Evolutionary conservation across 2,113 vertebrate species (phyloP).

Genomic region (Myrmophylax atrothorax): DNA sequence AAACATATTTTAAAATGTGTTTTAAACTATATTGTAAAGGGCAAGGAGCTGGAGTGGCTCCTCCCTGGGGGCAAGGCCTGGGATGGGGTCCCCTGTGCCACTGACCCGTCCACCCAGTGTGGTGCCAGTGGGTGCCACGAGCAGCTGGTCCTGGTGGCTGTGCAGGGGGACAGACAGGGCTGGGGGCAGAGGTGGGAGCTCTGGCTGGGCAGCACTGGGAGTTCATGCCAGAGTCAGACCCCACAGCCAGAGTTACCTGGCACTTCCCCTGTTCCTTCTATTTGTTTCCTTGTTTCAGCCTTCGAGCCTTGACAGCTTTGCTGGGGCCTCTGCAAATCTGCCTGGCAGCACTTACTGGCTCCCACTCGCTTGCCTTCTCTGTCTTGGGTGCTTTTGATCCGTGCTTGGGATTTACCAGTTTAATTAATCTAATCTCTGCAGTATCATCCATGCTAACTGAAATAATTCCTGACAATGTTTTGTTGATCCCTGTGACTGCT

Average conservation of each 20-base stretch:
- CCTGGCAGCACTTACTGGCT: not conserved
- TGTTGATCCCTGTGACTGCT: constrained; percentile 23
- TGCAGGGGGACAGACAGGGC: accelerated
- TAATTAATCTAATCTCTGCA: constrained; percentile 74
- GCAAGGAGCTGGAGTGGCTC: accelerated
- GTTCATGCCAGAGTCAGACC: not conserved
- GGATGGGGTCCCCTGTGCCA: accelerated
- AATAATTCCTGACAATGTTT: constrained; percentile 60
- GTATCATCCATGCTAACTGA: constrained; percentile 20
- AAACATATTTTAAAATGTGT: not conserved
- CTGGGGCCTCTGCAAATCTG: not conserved
- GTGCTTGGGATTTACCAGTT: constrained; percentile 36
- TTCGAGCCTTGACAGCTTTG: not conserved
- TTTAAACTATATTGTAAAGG: not conserved
- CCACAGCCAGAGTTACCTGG: not conserved
- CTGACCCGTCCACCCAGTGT: not conserved
- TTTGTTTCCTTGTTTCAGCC: not conserved
- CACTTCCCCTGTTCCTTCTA: not conserved
- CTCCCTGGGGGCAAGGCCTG: accelerated
- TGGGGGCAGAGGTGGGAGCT: accelerated
- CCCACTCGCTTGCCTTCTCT: not conserved
- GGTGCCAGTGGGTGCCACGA: accelerated
- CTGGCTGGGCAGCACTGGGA: not conserved
- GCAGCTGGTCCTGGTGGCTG: not conserved
- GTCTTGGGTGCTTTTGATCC: constrained; percentile 2